A percentile compares a stretch with the other conserved stretches of the same genome.
Evolutionary conservation across 2,113 vertebrate genomes (phyloP).

Genomic region (Ophthalmolycus amberensis): DNA sequence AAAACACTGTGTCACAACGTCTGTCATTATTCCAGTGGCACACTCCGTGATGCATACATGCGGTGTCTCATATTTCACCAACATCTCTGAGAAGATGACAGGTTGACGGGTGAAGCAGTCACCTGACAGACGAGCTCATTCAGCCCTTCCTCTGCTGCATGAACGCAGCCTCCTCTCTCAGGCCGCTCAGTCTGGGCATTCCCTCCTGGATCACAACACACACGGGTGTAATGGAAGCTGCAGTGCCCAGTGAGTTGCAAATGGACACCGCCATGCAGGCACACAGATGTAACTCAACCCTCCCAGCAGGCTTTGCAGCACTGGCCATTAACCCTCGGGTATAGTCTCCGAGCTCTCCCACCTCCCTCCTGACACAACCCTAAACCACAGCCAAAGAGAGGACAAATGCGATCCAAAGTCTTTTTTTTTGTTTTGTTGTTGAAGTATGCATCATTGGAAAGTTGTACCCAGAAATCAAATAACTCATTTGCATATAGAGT

Average conservation of each 20-base stretch:
- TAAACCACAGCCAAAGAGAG: slow-evolving; percentile 26
- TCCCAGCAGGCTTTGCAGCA: slow-evolving; percentile 37
- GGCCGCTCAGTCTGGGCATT: slow-evolving; percentile 41
- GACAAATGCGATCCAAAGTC: not conserved
- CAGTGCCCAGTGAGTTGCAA: slow-evolving; percentile 56
- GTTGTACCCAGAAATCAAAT: not conserved
- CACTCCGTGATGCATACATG: not conserved
- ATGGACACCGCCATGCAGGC: slow-evolving; percentile 54
- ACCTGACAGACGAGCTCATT: slow-evolving; percentile 26
- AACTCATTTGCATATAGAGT: not conserved
- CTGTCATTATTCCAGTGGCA: not conserved
- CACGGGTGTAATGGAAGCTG: slow-evolving; percentile 73
- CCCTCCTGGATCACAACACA: slow-evolving; percentile 65
- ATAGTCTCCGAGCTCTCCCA: slow-evolving; percentile 17
- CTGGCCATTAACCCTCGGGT: slow-evolving; percentile 3
- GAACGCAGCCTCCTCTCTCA: slow-evolving; percentile 18
- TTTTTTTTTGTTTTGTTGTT: not conserved
- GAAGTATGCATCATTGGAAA: not conserved
- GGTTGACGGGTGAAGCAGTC: slow-evolving; percentile 14
- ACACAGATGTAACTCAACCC: slow-evolving; percentile 66
- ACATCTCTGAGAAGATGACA: slow-evolving; percentile 8
- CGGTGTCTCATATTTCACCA: slow-evolving; percentile 22
- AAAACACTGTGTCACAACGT: not conserved
- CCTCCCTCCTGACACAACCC: slow-evolving; percentile 10
- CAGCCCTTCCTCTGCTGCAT: slow-evolving; percentile 10